Percentiles rank a stretch among this genome's conserved stretches.
phyloP scores from a whole-genome alignment of 2,888 invertebrate genomes.

The Drosophila pegasa region DNA sequence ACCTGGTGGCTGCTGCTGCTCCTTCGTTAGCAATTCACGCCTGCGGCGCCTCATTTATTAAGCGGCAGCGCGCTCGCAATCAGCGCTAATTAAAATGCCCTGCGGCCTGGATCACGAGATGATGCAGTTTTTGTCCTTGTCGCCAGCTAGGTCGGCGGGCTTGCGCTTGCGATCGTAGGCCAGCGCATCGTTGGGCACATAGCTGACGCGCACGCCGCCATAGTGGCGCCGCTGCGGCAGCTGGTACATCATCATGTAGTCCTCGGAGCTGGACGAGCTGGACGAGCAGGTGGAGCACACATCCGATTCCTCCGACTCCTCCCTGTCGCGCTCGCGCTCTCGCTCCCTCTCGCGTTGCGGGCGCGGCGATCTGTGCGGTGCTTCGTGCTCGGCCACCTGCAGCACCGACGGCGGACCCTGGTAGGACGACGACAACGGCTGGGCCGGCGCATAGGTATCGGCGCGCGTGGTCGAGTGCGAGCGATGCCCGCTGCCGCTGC shows the following conservation, averaged over 20 bases:
- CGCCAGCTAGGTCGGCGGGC: slow-evolving; percentile 83
- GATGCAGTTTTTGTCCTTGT: slow-evolving; percentile 92
- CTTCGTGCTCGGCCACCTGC: slow-evolving; percentile 51
- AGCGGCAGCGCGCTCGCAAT: slow-evolving; percentile 39
- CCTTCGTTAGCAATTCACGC: slow-evolving; percentile 57
- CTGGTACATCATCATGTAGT: slow-evolving; percentile 94
- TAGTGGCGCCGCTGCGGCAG: slow-evolving; percentile 93
- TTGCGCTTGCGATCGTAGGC: slow-evolving; percentile 91
- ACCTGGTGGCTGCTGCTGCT: slow-evolving; percentile 45
- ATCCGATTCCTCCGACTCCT: slow-evolving; percentile 89
- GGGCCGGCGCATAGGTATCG: slow-evolving; percentile 81
- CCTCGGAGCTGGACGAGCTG: slow-evolving; percentile 92
- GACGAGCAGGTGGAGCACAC: slow-evolving; percentile 97
- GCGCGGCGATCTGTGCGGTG: slow-evolving; percentile 51
- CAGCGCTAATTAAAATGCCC: slow-evolving; percentile 68
- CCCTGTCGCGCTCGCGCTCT: slow-evolving; percentile 32
- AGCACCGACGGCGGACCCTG: slow-evolving; percentile 77
- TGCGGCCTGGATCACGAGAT: slow-evolving; percentile 89
- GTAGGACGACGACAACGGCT: slow-evolving; percentile 83
- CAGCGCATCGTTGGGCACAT: slow-evolving; percentile 96
- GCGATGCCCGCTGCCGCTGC: slow-evolving; percentile 77
- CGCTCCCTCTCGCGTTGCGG: slow-evolving; percentile 57
- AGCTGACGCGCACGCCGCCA: slow-evolving; percentile 95
- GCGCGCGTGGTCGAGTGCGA: slow-evolving; percentile 82
- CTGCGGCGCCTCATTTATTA: slow-evolving; percentile 50